A percentile compares a stretch with the other conserved stretches of the same genome.
Conservation (phyloP, 2,797 vertebrate species). For the Myotis planiceps region DNA sequence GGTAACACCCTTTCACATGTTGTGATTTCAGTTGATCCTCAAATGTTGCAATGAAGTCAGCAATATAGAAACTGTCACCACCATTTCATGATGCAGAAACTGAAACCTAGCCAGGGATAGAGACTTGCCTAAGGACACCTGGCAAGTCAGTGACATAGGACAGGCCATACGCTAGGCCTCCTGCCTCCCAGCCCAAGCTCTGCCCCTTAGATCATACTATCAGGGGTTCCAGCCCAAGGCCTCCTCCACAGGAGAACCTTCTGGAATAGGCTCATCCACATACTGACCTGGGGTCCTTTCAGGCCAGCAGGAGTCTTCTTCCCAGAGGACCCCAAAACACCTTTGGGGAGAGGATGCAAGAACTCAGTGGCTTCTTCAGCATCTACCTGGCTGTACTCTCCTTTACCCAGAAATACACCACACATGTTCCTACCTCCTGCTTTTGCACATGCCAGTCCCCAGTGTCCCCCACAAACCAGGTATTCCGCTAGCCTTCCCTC, state of each 20-base stretch:
- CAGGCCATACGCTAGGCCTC: background rate
- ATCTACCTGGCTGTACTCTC: background rate
- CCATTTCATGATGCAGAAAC: background rate
- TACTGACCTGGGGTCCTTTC: background rate
- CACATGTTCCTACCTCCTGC: background rate
- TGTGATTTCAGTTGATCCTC: background rate
- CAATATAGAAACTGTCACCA: background rate
- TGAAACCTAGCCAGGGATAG: background rate
- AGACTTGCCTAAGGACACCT: background rate
- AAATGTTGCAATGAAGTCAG: background rate
- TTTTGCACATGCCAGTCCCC: background rate
- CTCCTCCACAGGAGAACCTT: background rate
- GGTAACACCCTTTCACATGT: background rate
- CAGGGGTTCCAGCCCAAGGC: background rate
- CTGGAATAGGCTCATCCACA: background rate
- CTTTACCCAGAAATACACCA: background rate
- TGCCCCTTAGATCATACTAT: background rate
- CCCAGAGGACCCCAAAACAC: background rate
- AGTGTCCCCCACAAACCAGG: background rate
- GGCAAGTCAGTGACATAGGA: background rate
- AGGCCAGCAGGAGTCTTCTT: background rate
- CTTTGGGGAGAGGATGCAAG: background rate
- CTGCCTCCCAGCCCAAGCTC: background rate
- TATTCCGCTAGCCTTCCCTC: background rate
- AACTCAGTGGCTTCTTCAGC: background rate